Conservation (phyloP, 64 coral and sea anemone species). For the Porites lutea region DNA sequence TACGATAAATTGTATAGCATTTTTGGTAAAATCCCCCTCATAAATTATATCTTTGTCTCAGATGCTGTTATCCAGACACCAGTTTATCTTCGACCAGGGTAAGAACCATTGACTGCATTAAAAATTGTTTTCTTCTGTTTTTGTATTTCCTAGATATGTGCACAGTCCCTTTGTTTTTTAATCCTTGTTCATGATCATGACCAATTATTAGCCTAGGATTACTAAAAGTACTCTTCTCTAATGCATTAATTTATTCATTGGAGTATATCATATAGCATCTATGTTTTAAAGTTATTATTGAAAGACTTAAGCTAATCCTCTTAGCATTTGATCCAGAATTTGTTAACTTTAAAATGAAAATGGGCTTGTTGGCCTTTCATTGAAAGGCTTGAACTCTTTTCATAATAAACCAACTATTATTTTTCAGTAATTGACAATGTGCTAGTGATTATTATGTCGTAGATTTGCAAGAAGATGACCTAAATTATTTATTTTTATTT, state of each 20-base stretch:
- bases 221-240: no score
- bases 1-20: no score
- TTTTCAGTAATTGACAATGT: no score
- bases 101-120: background rate
- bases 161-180: background rate
- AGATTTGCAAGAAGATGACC: background rate
- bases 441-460: background rate
- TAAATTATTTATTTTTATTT: slow-evolving; percentile 1
- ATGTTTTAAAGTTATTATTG: no score
- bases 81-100: slow-evolving; percentile 70
- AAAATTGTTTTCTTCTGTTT: background rate
- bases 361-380: no score
- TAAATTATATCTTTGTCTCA: slow-evolving; percentile 5
- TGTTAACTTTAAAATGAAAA: background rate
- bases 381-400: no score
- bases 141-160: background rate
- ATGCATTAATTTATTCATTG: no score
- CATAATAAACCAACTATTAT: no score
- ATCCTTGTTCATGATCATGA: background rate
- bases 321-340: no score
- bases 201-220: no score
- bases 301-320: no score
- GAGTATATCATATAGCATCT: no score
- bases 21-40: background rate
- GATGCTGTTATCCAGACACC: slow-evolving; percentile 73